Conservation (phyloP, 1,140 invertebrate genomes). For the Zophobas morio region DNA sequence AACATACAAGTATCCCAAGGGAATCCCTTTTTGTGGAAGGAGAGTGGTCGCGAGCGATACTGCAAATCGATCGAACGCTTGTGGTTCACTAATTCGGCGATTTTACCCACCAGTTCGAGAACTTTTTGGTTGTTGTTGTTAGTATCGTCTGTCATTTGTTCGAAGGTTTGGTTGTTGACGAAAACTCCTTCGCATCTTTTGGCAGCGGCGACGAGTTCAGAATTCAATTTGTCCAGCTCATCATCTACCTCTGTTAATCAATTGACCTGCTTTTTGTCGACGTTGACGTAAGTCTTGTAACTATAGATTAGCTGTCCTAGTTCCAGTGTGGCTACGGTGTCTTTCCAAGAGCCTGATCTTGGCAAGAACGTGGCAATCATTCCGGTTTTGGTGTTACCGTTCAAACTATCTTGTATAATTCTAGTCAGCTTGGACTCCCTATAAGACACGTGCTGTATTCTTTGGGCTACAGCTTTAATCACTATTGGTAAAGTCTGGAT, state of each 20-base stretch:
- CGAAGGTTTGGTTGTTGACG: not conserved
- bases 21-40: not conserved
- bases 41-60: too few relatives aligned
- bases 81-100: slow-evolving; percentile 17
- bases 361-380: slow-evolving; percentile 89
- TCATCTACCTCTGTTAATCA: slow-evolving; percentile 18
- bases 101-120: not conserved
- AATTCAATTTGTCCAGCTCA: slow-evolving; percentile 7
- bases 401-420: slow-evolving; percentile 93
- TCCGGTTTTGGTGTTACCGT: slow-evolving; percentile 97
- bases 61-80: not conserved
- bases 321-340: slow-evolving; percentile 94
- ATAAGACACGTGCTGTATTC: slow-evolving; percentile 14
- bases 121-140: slow-evolving; percentile 6
- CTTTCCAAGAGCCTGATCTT: slow-evolving; percentile 87
- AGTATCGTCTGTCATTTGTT: slow-evolving; percentile 10
- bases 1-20: not conserved
- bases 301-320: slow-evolving; percentile 96
- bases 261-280: slow-evolving; percentile 75
- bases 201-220: slow-evolving; percentile 7
- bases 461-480: slow-evolving; percentile 73
- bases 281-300: slow-evolving; percentile 96
- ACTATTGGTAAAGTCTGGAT: slow-evolving; percentile 94
- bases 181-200: slow-evolving; percentile 11
- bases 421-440: slow-evolving; percentile 91